These are phyloP conservation scores for Chromobotia macracanthus DNA, from an alignment of 2,797 vertebrate species.

Conservation along the genomic window DNA sequence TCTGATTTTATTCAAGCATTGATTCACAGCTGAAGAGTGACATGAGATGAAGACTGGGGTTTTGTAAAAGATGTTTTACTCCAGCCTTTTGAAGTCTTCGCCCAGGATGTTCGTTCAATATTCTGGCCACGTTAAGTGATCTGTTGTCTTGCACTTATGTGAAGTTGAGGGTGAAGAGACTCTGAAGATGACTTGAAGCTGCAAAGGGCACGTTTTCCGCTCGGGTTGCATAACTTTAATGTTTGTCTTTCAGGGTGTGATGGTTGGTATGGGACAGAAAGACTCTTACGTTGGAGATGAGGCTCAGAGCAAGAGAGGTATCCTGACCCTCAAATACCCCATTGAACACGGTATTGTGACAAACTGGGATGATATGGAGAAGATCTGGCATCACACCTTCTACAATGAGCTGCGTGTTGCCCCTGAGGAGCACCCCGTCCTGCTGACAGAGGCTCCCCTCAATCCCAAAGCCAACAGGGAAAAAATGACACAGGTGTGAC, in stretches of 20 bases:
- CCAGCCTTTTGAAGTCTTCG: too few relatives aligned
- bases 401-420: slow-evolving; percentile 97
- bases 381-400: slow-evolving; percentile 93
- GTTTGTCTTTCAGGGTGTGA: slow-evolving; percentile 83
- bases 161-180: too few relatives aligned
- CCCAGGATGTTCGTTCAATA: too few relatives aligned
- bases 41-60: too few relatives aligned
- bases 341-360: slow-evolving; percentile 95
- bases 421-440: slow-evolving; percentile 95
- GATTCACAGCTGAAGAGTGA: too few relatives aligned
- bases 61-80: too few relatives aligned
- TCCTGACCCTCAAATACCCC: slow-evolving; percentile 96
- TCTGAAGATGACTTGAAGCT: too few relatives aligned
- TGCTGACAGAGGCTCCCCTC: slow-evolving; percentile 94
- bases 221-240: too few relatives aligned
- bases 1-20: too few relatives aligned
- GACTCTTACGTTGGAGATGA: slow-evolving; percentile 97
- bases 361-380: slow-evolving; percentile 89
- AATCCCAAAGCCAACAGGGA: slow-evolving; percentile 92
- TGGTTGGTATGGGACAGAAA: slow-evolving; percentile 99
- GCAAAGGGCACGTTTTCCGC: too few relatives aligned
- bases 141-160: too few relatives aligned
- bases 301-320: slow-evolving; percentile 98
- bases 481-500: slow-evolving; percentile 90
- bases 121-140: too few relatives aligned